Evolutionary conservation across 2,888 invertebrate genomes (phyloP).

Genomic region (Eustalomyia histrio): DNA sequence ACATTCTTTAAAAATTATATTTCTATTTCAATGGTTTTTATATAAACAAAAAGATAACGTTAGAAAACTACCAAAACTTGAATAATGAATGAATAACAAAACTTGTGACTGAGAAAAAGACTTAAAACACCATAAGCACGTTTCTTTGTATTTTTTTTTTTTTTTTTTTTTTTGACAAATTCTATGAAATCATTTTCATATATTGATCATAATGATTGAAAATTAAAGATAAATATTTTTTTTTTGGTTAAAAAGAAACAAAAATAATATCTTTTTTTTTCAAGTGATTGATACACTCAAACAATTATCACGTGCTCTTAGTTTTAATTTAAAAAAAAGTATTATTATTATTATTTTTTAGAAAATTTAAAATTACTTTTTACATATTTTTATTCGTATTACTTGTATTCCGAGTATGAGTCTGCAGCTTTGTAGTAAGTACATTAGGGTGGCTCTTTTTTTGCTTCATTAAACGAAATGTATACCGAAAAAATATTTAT

Average conservation of each 20-base stretch:
- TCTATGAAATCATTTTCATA: constrained; percentile 40
- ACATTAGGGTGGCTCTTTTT: constrained; percentile 20
- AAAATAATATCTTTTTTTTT: background rate
- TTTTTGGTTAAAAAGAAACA: constrained; percentile 4
- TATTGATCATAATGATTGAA: constrained; percentile 60
- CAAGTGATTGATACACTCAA: background rate
- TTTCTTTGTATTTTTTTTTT: constrained; percentile 5
- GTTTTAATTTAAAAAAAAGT: constrained; percentile 47
- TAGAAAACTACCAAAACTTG: background rate
- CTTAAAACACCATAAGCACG: constrained; percentile 12
- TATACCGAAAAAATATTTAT: too few species aligned
- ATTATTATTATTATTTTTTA: constrained; percentile 22
- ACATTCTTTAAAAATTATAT: constrained; percentile 30
- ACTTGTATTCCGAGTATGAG: background rate
- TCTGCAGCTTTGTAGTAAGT: background rate
- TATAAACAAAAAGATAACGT: background rate
- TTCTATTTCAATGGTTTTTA: constrained; percentile 42
- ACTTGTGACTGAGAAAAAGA: too few species aligned
- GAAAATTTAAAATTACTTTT: constrained; percentile 49
- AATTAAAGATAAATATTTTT: constrained; percentile 60
- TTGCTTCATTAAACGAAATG: too few species aligned
- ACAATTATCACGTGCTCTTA: constrained; percentile 62
- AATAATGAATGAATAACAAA: too few species aligned
- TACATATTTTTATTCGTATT: constrained; percentile 15
- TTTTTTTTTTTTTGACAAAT: constrained; percentile 42